Evolutionary conservation across 1,140 invertebrate genomes (phyloP), one percentile per base, ranked within the genome.

Genomic region (Camponotus floridanus): DNA sequence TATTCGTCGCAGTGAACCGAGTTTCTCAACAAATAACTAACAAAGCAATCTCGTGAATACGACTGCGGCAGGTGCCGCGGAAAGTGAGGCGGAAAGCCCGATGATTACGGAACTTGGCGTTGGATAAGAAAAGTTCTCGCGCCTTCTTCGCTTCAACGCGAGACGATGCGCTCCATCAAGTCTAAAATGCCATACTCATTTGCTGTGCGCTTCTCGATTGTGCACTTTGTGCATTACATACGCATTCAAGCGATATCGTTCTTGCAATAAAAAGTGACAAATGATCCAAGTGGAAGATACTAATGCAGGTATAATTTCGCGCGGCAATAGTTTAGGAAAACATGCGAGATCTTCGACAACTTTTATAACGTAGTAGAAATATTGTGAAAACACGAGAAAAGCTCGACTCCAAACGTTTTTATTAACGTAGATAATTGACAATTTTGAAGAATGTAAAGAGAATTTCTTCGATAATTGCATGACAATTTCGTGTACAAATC

Each of bases 41-140:
- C 78, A 36, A 86, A 81, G 84, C 70, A 89, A 89, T 88, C 76
- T 61, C 84, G 76, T 65, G 73, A 89, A 89, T 89, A 86, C 13
- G 74, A 36, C 31, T 65, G 70, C 21, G 87, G 61, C 68, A 83
- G 79, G 78, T 71, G 87, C 55, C 51, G 42, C 62, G 62, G 67
- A 88, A 73, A 65, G 45, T 85, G 59, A 81, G n/a, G 84, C 76
- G 55, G 88, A 88, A 88, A 88, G 84, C 88, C 84, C 36, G 87
- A 88, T 88, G 83, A 89, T 89, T 87, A 76, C 26, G 45, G 48
- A 88, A 89, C 87, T 89, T 89, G 57, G 57, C 67, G 85, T 42
- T 74, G 80, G 88, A 85, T 79, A 85, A 86, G 87, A 51, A 76
- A 86, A 89, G 62, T 89, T 89, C 88, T 88, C 76, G 55, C 85